Percentiles rank a stretch among this genome's conserved stretches.
These are phyloP conservation scores for Protonibea diacanthus DNA, from an alignment of 2,797 vertebrate species.

Conservation along the genomic window DNA sequence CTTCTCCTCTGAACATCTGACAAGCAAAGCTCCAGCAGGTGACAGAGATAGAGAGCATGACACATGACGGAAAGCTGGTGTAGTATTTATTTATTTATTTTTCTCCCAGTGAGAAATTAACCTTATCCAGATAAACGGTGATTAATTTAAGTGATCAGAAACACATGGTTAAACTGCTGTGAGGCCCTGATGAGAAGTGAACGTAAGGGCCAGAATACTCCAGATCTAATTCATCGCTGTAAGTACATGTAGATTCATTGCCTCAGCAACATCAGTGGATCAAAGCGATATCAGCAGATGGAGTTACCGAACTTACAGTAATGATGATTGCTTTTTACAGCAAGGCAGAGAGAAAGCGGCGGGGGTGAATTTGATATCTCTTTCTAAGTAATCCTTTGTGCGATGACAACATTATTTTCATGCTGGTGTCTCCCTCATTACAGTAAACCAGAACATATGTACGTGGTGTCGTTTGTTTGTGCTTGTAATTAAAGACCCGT, in stretches of 20 bases:
- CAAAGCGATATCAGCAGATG: constrained; percentile 69
- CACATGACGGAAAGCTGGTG: constrained; percentile 18
- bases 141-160: constrained; percentile 77
- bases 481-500: constrained; percentile 79
- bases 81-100: constrained; percentile 21
- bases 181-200: constrained; percentile 61
- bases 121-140: constrained; percentile 66
- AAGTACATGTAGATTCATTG: constrained; percentile 62
- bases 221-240: constrained; percentile 63
- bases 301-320: constrained; percentile 68
- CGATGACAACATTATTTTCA: constrained; percentile 65
- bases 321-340: constrained; percentile 69
- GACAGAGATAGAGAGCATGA: constrained; percentile 60
- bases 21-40: constrained; percentile 62
- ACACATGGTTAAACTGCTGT: constrained; percentile 68
- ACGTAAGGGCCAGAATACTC: constrained; percentile 56
- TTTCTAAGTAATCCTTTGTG: constrained; percentile 53
- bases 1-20: constrained; percentile 43
- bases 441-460: constrained; percentile 77
- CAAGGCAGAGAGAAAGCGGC: constrained; percentile 20
- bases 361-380: constrained; percentile 55
- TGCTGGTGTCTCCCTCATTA: constrained; percentile 70
- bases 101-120: constrained; percentile 57
- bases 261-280: constrained; percentile 57
- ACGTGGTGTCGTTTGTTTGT: constrained; percentile 77